Base-by-base conservation (phyloP, 2,113 vertebrate species). In the Pterophyllum scalare region DNA sequence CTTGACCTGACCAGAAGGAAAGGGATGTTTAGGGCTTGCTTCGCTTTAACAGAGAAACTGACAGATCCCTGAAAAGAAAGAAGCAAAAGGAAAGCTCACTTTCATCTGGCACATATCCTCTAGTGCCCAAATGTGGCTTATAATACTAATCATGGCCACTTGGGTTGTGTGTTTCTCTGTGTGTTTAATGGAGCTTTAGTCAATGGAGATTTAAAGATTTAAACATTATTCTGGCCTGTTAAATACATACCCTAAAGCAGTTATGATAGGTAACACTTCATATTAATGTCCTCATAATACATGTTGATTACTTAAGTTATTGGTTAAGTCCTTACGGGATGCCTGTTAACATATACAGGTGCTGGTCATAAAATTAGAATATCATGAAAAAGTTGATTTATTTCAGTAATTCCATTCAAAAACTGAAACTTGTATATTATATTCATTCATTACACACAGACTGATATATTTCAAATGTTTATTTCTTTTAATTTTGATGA, bases 11-110 rank as follows among this genome's bases (percentile, higher is more conserved):
- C 82, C 79, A 81, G 79, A 58, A 89, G 90, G 75, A 84, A 75
- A 58, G 75, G 54, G 57, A 67, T 67, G 80, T 87, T 80, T 80
- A 89, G 74, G 33, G 33, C 33, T 33, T 17, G 56, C 31, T 74
- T 19, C 28, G 80, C 57, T 83, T 90, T 46, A 91, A 82, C 7
- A 83, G 46, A 75, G 62, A 84, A 82, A 85, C 5, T 85, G 83
- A 90, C 78, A 65, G 57, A 88, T 46, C 56, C 5, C 40, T 80
- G 33, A 75, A 79, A 77, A 43, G 24, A 59, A 89, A 78, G 46
- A 6, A 76, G 26, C 22, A 12, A 62, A 79, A 64, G 62, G 54
- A 87, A 75, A 74, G 46, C 59, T 87, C n/a, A 5, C 40, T 87
- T 91, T 77, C 24, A 84, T 70, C 43, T 59, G 38, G 26, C 52